phyloP scores from a whole-genome alignment of 1,140 invertebrate species.

The Charaxes varanes region DNA sequence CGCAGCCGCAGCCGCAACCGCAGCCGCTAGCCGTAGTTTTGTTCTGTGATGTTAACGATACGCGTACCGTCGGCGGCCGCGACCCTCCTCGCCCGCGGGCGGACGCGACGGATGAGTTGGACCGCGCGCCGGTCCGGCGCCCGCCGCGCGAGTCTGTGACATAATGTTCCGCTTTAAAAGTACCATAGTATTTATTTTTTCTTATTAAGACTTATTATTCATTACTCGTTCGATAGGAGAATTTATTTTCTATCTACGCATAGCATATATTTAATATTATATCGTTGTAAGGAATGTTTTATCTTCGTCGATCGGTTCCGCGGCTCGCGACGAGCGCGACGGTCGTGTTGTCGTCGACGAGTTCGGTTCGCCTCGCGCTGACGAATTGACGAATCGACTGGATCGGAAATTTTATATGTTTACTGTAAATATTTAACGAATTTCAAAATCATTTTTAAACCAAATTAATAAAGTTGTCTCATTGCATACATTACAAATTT shows the following conservation, averaged over 20 bases:
- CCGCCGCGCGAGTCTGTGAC: conserved; percentile 41
- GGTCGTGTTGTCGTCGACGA: conserved; percentile 1
- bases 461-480: background rate
- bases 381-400: too few relatives aligned
- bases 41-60: conserved; percentile 62
- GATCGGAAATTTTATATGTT: background rate
- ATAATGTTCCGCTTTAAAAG: conserved; percentile 61
- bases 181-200: conserved; percentile 66
- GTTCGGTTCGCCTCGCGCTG: background rate
- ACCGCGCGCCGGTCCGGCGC: conserved; percentile 16
- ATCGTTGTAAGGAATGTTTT: conserved; percentile 21
- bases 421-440: conserved; percentile 1
- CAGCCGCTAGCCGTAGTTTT: conserved; percentile 52
- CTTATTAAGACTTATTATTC: conserved; percentile 49
- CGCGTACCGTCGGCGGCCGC: conserved; percentile 25
- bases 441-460: conserved; percentile 11
- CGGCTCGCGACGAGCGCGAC: conserved; percentile 6
- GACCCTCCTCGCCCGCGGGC: conserved; percentile 20
- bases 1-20: too few relatives aligned
- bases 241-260: conserved; percentile 40
- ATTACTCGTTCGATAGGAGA: conserved; percentile 35
- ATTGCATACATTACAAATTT: too few relatives aligned
- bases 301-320: conserved; percentile 6
- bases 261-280: conserved; percentile 40
- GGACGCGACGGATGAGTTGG: conserved; percentile 35